phyloP scores from a whole-genome alignment of 37 sponge, comb jelly and placozoan genomes.

The Ianthella basta region DNA sequence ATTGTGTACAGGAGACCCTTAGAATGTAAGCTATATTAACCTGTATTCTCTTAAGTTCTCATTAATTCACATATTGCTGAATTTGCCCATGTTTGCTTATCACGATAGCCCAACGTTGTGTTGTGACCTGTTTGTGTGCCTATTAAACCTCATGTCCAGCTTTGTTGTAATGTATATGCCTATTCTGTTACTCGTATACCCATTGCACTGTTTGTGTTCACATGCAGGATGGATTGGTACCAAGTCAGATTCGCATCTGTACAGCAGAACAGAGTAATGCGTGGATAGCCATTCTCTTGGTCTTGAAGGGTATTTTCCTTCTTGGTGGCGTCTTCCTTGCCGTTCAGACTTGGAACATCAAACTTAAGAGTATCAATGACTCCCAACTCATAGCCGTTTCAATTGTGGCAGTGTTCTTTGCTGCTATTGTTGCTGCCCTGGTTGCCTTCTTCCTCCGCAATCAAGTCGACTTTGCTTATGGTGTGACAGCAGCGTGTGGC shows the following conservation, averaged over 20 bases:
- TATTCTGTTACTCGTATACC: background rate
- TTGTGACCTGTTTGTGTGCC: no score
- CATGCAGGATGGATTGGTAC: constrained; percentile 37
- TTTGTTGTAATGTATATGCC: background rate
- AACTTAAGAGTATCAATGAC: constrained; percentile 58
- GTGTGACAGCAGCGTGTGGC: constrained; percentile 27
- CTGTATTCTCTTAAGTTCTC: no score
- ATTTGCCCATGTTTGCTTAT: no score
- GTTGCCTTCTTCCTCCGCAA: constrained; percentile 35
- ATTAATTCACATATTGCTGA: no score
- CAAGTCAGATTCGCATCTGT: constrained; percentile 31
- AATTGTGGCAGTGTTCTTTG: constrained; percentile 32
- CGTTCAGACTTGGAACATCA: constrained; percentile 49
- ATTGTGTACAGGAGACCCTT: no score
- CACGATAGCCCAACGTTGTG: no score
- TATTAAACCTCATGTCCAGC: no score
- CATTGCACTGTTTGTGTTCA: background rate
- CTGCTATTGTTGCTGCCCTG: constrained; percentile 2
- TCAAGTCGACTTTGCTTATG: constrained; percentile 27
- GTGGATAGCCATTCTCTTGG: constrained; percentile 49
- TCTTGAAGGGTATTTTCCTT: constrained; percentile 46
- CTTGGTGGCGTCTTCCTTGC: constrained; percentile 57
- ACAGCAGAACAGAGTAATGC: constrained; percentile 9
- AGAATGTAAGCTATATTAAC: no score
- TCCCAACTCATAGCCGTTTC: constrained; percentile 61